These are phyloP conservation scores for Glossophaga mutica DNA, from an alignment of 2,797 vertebrate genomes.

Conservation along the genomic window DNA sequence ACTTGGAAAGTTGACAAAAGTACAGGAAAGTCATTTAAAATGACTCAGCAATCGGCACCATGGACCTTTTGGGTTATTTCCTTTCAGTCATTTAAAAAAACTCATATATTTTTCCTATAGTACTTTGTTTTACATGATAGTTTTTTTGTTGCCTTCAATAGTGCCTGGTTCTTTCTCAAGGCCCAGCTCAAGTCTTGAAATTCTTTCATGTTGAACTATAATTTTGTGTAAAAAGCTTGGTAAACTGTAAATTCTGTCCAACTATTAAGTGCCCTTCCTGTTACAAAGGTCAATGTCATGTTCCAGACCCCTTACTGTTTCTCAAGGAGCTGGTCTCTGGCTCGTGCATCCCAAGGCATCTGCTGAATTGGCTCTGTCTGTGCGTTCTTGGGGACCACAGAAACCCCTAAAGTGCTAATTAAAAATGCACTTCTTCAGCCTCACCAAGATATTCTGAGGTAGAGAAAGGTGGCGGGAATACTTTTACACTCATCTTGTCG, in stretches of 20 bases:
- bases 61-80: not conserved
- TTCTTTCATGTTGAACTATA: not conserved
- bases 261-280: not conserved
- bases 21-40: not conserved
- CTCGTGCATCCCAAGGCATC: fast-evolving
- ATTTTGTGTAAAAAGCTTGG: not conserved
- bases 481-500: not conserved
- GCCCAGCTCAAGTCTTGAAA: not conserved
- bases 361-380: not conserved
- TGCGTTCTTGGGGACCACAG: not conserved
- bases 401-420: not conserved
- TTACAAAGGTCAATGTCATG: not conserved
- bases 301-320: not conserved
- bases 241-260: not conserved
- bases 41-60: not conserved
- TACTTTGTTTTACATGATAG: not conserved
- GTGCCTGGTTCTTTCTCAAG: not conserved
- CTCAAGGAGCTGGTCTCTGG: not conserved
- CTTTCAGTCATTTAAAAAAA: not conserved
- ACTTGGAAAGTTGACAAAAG: not conserved
- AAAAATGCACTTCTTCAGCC: not conserved
- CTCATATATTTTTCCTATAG: not conserved
- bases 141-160: not conserved
- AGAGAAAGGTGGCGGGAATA: not conserved
- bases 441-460: not conserved